Evolutionary conservation across 2,888 invertebrate genomes (phyloP), one percentile per base, ranked within the genome.

Genomic region (Calameuta pallipes): DNA sequence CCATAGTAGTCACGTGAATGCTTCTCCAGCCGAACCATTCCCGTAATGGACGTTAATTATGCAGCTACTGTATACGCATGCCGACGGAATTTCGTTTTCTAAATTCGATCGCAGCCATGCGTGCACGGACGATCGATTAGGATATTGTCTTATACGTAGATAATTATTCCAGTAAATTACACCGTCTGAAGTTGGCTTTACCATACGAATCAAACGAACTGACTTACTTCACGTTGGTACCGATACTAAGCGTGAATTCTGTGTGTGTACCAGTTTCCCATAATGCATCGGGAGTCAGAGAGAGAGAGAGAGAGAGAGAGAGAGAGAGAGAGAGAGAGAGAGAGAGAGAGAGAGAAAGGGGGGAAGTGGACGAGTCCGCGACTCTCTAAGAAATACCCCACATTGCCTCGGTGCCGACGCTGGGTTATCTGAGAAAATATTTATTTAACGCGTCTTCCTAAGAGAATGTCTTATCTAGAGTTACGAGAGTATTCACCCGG

Each of bases 401-500:
- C 15, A 6, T 23, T 15, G 41, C 6, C 41, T 41, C 4, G 1
- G 4, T 33, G 33, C 15, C 41, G 23, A 41, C 15, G 41, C 23
- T 41, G 9, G 9, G 23, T n/a, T 71, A 71, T 71, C 71, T 71
- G 15, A 33, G 71, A 9, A 30, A 71, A 71, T 71, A 71, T 71
- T 71, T 71, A 71, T 71, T 71, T 71, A 33, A 71, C 71, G 33
- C 71, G 71, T 34, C 71, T 71, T 71, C 33, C 34, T 30, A 35
- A 34, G 74, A 74, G 30, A 74, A 30, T n/a, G 11, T 30, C 74
- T 74, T 74, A 74, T 74, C 74, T n/a, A 74, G 74, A 74, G 74
- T 74, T 74, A 74, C 74, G 74, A 74, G 74, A 74, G 74, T 74
- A 74, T 74, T 74, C 74, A 74, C 74, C 74, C 74, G 74, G 34